Evolutionary conservation across 2,888 invertebrate species (phyloP).

Genomic region (Synanthedon myopaeformis): DNA sequence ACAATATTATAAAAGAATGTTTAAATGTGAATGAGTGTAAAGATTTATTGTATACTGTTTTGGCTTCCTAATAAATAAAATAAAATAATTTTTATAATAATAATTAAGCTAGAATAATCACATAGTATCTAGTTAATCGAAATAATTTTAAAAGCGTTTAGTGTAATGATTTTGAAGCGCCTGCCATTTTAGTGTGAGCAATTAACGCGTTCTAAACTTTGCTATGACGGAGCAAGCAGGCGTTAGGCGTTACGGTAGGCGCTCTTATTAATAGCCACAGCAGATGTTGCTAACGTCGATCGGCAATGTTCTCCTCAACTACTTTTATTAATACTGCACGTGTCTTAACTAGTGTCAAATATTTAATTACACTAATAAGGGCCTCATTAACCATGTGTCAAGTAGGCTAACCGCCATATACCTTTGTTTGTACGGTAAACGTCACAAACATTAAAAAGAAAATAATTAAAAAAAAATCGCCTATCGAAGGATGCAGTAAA

Average conservation of each 20-base stretch:
- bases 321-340: slow-evolving; percentile 8
- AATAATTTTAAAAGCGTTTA: slow-evolving; percentile 9
- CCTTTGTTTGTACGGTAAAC: too few species aligned
- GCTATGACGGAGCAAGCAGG: slow-evolving; percentile 28
- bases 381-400: too few species aligned
- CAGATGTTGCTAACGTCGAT: slow-evolving; percentile 22
- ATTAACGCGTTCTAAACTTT: slow-evolving; percentile 33
- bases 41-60: too few species aligned
- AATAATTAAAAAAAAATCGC: too few species aligned
- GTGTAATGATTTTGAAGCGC: slow-evolving; percentile 14
- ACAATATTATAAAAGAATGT: too few species aligned
- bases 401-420: too few species aligned
- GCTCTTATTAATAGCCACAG: slow-evolving; percentile 10
- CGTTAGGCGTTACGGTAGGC: slow-evolving; percentile 17
- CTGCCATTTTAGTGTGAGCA: slow-evolving; percentile 29
- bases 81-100: too few species aligned
- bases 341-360: not conserved
- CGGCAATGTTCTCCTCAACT: slow-evolving; percentile 10
- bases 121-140: not conserved
- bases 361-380: not conserved
- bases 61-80: too few species aligned
- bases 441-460: too few species aligned
- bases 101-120: not conserved
- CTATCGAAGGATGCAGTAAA: too few species aligned
- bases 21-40: too few species aligned